Conservation (phyloP, 2,888 invertebrate species). For the Habrosyne pyritoides region DNA sequence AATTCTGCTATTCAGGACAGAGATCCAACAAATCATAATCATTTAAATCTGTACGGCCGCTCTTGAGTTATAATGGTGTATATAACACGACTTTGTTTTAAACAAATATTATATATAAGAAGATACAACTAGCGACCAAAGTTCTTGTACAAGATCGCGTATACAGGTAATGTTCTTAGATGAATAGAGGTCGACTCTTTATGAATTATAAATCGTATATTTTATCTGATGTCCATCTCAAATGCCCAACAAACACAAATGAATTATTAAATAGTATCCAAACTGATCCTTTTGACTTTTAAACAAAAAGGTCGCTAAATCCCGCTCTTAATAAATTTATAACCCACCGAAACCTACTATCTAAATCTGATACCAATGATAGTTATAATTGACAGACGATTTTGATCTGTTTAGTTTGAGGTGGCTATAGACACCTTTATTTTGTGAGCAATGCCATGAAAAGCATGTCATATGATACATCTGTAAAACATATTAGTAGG, state of each 20-base stretch:
- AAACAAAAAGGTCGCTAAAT: constrained; percentile 31
- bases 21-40: no score
- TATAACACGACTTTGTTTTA: no score
- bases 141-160: no score
- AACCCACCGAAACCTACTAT: constrained; percentile 35
- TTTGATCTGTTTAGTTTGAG: not conserved
- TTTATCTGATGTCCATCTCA: no score
- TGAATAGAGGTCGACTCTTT: not conserved
- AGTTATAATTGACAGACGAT: constrained; percentile 50
- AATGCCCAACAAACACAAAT: not conserved
- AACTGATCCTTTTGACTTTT: constrained; percentile 26
- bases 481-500: no score
- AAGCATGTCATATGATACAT: no score
- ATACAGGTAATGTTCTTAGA: no score
- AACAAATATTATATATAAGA: no score
- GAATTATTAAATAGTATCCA: constrained; percentile 2
- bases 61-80: no score
- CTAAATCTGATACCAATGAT: constrained; percentile 28
- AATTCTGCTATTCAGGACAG: no score
- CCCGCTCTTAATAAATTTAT: constrained; percentile 43
- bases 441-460: constrained; percentile 20
- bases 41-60: no score
- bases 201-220: not conserved
- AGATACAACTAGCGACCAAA: no score
- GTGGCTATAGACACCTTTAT: constrained; percentile 11